Evolutionary conservation across 1,140 invertebrate genomes (phyloP).

Genomic region (Cylas formicarius): DNA sequence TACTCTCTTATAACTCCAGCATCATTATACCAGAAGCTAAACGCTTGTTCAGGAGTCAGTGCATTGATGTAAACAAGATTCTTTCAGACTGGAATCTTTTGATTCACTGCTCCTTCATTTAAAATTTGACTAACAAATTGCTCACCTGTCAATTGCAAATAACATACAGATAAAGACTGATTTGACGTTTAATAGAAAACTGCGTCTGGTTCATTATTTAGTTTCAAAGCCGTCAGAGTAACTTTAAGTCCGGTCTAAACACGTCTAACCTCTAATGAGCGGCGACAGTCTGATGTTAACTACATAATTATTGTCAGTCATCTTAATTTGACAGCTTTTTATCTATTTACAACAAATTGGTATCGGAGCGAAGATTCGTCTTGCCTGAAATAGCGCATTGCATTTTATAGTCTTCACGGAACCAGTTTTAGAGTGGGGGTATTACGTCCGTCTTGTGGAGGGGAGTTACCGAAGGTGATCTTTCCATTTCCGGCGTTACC

Average conservation of each 20-base stretch:
- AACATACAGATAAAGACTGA: too few species aligned
- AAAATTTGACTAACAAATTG: too few species aligned
- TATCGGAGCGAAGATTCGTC: neutral
- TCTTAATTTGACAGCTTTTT: slow-evolving; percentile 36
- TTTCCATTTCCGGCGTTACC: slow-evolving; percentile 42
- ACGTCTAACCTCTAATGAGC: neutral
- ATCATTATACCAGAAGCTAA: too few species aligned
- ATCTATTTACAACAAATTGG: slow-evolving; percentile 8
- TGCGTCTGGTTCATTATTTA: neutral
- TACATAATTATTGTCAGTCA: slow-evolving; percentile 36
- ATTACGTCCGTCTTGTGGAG: slow-evolving; percentile 35
- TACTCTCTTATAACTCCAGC: too few species aligned
- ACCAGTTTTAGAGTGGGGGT: slow-evolving; percentile 16
- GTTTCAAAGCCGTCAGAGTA: neutral
- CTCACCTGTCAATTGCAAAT: too few species aligned
- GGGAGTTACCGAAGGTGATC: slow-evolving; percentile 43
- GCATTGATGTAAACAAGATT: too few species aligned
- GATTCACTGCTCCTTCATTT: too few species aligned
- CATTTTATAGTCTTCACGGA: slow-evolving; percentile 15
- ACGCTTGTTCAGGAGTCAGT: too few species aligned
- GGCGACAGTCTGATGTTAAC: neutral
- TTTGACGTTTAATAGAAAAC: too few species aligned
- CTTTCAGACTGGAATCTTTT: too few species aligned
- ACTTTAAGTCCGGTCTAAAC: neutral
- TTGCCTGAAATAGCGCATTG: slow-evolving; percentile 1